Evolutionary conservation across 2,888 invertebrate species (phyloP), one percentile per base, ranked within the genome.

Genomic region (Spilarctia lutea): DNA sequence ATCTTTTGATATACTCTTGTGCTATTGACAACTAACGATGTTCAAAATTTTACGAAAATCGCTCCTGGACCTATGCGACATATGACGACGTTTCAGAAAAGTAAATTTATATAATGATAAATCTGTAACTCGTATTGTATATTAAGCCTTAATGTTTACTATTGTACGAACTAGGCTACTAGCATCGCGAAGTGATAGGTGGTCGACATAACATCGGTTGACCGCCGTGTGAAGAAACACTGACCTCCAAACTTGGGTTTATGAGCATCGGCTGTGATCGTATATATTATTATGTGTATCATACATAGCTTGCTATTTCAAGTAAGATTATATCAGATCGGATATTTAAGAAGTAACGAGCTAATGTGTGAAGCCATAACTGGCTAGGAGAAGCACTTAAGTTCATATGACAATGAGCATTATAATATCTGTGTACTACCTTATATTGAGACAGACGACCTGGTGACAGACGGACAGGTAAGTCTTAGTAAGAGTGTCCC

Each of bases 221-320:
- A 68, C 69, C 35, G 52, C n/a, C 65, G n/a, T 30, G 16, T 66
- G 48, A n/a, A 56, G 52, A 30, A 56, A 35, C 66, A 63, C n/a
- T 60, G 66, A 79, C 73, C 73, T 35, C 45, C 52, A 73, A 73
- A 69, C 65, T 77, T 52, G 30, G 65, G 45, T 39, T 45, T 65
- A n/a, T 20, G 65, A n/a, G n/a, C 52, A 69, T 71, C 65, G 66
- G 35, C 20, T 72, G 35, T 60, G 27, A 60, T 60, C 16, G 65
- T 35, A 66, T 27, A 70, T 30, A n/a, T 27, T 60, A 60, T 27
- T 27, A 60, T 60, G 16, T 13, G 27, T 16, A 60, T 30, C 27
- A 60, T 60, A 60, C 27, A 27, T 3, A 60, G 30, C 16, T 27
- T 27, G 60, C 27, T 16, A 27, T 60, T 13, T 60, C 11, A 13